These are phyloP conservation scores for Cisticola juncidis DNA, from an alignment of 2,113 vertebrate genomes.

Conservation along the genomic window DNA sequence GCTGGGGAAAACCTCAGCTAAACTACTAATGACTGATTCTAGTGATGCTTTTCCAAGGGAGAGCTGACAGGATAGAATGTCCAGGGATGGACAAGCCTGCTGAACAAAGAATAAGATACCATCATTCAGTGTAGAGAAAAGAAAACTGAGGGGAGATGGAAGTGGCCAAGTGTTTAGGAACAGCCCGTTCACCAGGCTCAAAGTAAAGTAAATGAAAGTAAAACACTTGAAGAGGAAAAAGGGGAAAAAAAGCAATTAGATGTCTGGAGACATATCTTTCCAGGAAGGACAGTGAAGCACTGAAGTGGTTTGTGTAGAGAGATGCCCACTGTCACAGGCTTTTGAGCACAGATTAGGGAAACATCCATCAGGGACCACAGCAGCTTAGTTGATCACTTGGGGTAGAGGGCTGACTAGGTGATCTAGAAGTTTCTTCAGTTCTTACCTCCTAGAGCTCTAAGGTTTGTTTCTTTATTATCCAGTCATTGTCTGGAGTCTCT, in stretches of 20 bases:
- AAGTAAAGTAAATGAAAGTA: background rate
- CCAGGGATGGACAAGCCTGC: background rate
- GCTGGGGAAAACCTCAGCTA: background rate
- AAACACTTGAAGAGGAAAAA: background rate
- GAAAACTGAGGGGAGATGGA: background rate
- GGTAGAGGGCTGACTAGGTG: background rate
- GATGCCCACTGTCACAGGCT: background rate
- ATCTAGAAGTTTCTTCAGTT: background rate
- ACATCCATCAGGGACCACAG: background rate
- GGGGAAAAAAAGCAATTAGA: background rate
- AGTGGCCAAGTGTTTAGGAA: background rate
- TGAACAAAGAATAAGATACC: background rate
- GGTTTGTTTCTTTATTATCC: conserved; percentile 29
- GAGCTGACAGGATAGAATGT: background rate
- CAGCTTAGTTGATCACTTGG: background rate
- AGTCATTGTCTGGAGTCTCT: background rate
- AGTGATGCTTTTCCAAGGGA: background rate
- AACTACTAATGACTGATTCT: background rate
- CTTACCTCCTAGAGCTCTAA: background rate
- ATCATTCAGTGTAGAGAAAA: background rate
- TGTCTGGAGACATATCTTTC: background rate
- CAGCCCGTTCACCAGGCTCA: background rate
- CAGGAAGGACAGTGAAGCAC: background rate
- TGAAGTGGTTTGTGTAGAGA: background rate
- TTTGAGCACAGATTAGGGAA: background rate